Percentiles rank a stretch among this genome's conserved stretches.
Evolutionary conservation across 2,797 vertebrate genomes (phyloP).

Genomic region (Rhincodon typus): DNA sequence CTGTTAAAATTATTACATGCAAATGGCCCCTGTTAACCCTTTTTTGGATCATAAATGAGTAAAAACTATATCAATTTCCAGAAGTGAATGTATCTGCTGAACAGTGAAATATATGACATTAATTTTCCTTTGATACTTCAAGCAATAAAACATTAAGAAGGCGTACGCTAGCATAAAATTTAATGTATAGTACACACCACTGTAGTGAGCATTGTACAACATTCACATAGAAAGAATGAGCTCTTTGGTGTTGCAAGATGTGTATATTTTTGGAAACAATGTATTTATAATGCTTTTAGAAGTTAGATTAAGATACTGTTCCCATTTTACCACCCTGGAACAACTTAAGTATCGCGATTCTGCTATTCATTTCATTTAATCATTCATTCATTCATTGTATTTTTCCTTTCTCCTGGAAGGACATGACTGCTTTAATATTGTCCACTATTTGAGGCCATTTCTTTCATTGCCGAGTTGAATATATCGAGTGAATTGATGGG

Average conservation of each 20-base stretch:
- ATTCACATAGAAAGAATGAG: not conserved
- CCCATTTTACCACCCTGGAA: not conserved
- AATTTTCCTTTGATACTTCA: slow-evolving; percentile 11
- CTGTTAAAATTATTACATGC: not conserved
- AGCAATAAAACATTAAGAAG: too few relatives aligned
- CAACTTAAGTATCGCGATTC: not conserved
- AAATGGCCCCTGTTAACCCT: not conserved
- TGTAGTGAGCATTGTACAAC: not conserved
- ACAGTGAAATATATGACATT: not conserved
- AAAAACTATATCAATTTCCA: slow-evolving; percentile 4
- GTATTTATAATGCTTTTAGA: not conserved
- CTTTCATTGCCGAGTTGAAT: not conserved
- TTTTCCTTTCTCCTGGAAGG: not conserved
- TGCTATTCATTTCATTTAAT: not conserved
- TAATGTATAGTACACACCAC: not conserved
- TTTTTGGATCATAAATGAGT: not conserved
- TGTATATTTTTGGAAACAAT: not conserved
- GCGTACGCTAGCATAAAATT: not conserved
- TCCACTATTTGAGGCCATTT: not conserved
- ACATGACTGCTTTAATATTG: not conserved
- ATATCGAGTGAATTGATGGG: not conserved
- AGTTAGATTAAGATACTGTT: not conserved
- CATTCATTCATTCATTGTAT: not conserved
- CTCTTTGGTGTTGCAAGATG: not conserved
- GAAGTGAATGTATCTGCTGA: not conserved